phyloP scores from a whole-genome alignment of 2,888 invertebrate species.

The Cylindroiulus punctatus region DNA sequence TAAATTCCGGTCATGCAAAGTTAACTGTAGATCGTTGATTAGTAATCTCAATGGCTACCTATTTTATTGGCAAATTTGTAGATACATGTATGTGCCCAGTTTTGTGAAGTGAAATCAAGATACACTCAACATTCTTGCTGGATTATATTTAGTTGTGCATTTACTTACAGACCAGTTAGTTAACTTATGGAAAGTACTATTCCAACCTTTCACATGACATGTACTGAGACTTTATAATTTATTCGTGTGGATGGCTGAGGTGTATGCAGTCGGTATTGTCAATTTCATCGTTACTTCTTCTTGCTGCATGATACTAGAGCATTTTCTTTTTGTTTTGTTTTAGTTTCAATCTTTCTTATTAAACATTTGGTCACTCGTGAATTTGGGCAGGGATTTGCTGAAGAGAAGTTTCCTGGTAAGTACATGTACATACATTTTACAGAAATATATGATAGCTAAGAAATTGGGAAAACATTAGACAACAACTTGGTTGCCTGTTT shows the following conservation, averaged over 20 bases:
- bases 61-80: slow-evolving; percentile 6
- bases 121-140: not conserved
- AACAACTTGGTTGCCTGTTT: no score
- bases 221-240: not conserved
- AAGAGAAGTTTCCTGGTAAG: slow-evolving; percentile 41
- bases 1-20: not conserved
- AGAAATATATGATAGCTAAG: no score
- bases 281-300: not conserved
- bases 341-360: slow-evolving; percentile 47
- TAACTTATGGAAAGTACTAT: not conserved
- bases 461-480: no score
- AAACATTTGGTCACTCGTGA: slow-evolving; percentile 45
- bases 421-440: not conserved
- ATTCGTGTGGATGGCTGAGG: slow-evolving; percentile 13
- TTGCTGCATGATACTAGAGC: slow-evolving; percentile 23
- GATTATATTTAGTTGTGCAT: slow-evolving; percentile 1
- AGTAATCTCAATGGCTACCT: not conserved
- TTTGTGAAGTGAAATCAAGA: slow-evolving; percentile 22
- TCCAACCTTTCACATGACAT: not conserved
- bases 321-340: slow-evolving; percentile 45
- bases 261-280: slow-evolving; percentile 16
- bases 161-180: not conserved
- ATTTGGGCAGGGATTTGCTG: slow-evolving; percentile 28
- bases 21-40: not conserved
- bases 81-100: not conserved